These are phyloP conservation scores for Hofmannophila pseudospretella DNA, from an alignment of 2,888 invertebrate genomes.

Conservation along the genomic window DNA sequence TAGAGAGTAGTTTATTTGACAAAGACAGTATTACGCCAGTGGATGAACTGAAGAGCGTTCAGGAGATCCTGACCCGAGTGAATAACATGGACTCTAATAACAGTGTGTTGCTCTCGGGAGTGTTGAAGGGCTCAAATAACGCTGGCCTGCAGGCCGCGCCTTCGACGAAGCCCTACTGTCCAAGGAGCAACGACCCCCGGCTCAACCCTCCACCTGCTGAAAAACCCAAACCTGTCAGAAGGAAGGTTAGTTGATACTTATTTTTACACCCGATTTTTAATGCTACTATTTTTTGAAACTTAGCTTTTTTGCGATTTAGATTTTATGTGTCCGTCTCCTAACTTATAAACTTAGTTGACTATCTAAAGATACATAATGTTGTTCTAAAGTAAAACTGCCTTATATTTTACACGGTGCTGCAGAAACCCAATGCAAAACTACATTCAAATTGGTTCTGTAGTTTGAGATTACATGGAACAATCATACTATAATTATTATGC, in stretches of 20 bases:
- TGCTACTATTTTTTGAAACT: too few relatives aligned
- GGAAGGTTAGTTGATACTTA: constrained; percentile 76
- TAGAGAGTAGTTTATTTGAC: constrained; percentile 64
- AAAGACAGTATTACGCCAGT: constrained; percentile 54
- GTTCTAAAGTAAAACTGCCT: too few relatives aligned
- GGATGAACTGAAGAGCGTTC: constrained; percentile 68
- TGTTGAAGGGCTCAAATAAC: constrained; percentile 50
- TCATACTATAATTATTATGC: too few relatives aligned
- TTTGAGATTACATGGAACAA: too few relatives aligned
- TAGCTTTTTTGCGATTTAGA: too few relatives aligned
- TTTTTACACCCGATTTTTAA: too few relatives aligned
- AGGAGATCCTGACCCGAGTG: constrained; percentile 70
- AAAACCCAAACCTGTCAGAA: constrained; percentile 71
- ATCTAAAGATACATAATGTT: too few relatives aligned
- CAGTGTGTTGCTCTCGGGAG: constrained; percentile 69
- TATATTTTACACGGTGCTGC: too few relatives aligned
- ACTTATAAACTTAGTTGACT: too few relatives aligned
- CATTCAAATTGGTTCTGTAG: too few relatives aligned
- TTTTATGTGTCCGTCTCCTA: too few relatives aligned
- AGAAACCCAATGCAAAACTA: too few relatives aligned
- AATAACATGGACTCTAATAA: constrained; percentile 74
- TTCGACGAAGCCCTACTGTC: constrained; percentile 35
- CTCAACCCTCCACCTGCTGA: constrained; percentile 67
- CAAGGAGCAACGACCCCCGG: constrained; percentile 55
- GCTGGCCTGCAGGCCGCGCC: constrained; percentile 31